A percentile compares a stretch with the other conserved stretches of the same genome.
These are phyloP conservation scores for Girardinichthys multiradiatus DNA, from an alignment of 2,113 vertebrate species.

Conservation along the genomic window DNA sequence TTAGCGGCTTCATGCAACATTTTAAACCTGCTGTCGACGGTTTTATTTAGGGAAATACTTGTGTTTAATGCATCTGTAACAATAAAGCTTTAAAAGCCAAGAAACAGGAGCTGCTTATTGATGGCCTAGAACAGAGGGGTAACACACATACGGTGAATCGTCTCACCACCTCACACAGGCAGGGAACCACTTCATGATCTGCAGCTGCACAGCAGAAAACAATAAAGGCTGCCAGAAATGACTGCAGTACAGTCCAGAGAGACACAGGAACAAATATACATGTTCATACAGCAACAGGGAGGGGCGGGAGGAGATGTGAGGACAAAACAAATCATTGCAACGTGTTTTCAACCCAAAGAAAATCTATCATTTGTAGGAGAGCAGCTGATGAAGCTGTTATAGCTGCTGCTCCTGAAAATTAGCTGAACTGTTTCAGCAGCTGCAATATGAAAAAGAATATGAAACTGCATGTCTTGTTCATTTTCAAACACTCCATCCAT, in stretches of 20 bases:
- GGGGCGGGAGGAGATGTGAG: background rate
- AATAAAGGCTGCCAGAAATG: slow-evolving; percentile 68
- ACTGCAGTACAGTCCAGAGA: slow-evolving; percentile 51
- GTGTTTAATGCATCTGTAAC: background rate
- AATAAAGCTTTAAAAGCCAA: background rate
- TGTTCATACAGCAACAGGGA: background rate
- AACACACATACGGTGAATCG: background rate
- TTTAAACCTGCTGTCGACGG: slow-evolving; percentile 59
- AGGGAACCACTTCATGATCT: slow-evolving; percentile 65
- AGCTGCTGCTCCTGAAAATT: slow-evolving; percentile 3
- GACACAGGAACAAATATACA: slow-evolving; percentile 41
- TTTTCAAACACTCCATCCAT: background rate
- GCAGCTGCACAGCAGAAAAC: slow-evolving; percentile 76
- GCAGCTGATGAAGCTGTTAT: slow-evolving; percentile 1
- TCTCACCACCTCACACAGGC: slow-evolving; percentile 47
- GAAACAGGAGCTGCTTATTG: slow-evolving; percentile 3
- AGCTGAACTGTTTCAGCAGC: background rate
- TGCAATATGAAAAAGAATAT: background rate
- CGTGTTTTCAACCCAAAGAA: background rate
- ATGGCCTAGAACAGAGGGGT: background rate
- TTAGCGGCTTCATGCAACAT: slow-evolving; percentile 73
- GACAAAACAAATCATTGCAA: slow-evolving; percentile 2
- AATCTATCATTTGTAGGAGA: background rate
- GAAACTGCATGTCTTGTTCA: background rate
- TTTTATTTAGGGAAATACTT: slow-evolving; percentile 26